phyloP scores from a whole-genome alignment of 64 coral and sea anemone species.

The Stichodactyla mertensii region DNA sequence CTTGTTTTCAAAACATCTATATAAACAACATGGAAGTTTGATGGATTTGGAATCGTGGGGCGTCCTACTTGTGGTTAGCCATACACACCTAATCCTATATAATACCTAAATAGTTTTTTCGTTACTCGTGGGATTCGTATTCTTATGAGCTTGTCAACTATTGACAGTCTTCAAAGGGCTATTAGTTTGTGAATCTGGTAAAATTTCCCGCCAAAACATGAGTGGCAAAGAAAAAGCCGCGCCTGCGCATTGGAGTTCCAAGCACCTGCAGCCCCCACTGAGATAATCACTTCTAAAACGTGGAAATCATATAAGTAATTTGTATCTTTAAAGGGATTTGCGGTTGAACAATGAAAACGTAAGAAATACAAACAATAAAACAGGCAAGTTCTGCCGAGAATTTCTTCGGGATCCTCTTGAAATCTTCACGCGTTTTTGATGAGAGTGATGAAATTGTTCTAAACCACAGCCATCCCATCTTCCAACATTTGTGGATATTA shows the following conservation, averaged over 20 bases:
- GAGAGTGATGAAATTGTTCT: not conserved
- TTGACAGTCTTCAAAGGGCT: not conserved
- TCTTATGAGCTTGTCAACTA: not conserved
- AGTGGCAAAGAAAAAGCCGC: not conserved
- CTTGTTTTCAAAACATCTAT: not conserved
- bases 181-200: not conserved
- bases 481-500: too few species aligned
- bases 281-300: not conserved
- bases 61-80: not conserved
- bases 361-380: not conserved
- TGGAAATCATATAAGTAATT: conserved; percentile 4
- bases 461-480: not conserved
- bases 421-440: not conserved
- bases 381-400: not conserved
- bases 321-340: not conserved
- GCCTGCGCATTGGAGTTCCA: not conserved
- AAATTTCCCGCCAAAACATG: not conserved
- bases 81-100: not conserved
- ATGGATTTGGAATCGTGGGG: not conserved
- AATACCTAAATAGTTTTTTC: not conserved
- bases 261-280: not conserved
- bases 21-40: not conserved
- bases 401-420: not conserved
- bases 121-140: not conserved
- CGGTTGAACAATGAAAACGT: not conserved